phyloP scores from a whole-genome alignment of 2,797 vertebrate species.

The Lycodopsis pacificus region DNA sequence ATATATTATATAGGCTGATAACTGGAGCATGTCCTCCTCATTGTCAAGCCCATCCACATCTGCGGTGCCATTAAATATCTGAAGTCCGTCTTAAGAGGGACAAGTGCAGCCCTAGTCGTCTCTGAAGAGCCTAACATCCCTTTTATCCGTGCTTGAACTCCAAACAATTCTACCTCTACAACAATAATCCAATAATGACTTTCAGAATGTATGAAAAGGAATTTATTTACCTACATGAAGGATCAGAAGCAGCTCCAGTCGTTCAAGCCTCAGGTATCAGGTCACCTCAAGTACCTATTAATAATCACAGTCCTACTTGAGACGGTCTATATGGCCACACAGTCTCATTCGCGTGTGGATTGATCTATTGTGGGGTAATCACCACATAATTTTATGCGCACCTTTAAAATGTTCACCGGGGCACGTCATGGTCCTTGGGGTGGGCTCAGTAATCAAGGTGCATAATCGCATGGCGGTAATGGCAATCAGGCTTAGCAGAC shows the following conservation, averaged over 20 bases:
- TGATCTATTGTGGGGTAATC: constrained; percentile 87
- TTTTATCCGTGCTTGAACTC: constrained; percentile 82
- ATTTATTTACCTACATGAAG: constrained; percentile 77
- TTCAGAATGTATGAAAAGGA: constrained; percentile 74
- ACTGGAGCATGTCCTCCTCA: constrained; percentile 28
- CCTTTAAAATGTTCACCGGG: constrained; percentile 82
- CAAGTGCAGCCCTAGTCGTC: constrained; percentile 64
- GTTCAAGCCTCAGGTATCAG: constrained; percentile 74
- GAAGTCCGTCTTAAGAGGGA: constrained; percentile 62
- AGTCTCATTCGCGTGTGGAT: constrained; percentile 77
- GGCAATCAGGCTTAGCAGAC: constrained; percentile 88
- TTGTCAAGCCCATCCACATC: constrained; percentile 40
- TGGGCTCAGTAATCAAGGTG: constrained; percentile 88
- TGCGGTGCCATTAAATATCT: constrained; percentile 49
- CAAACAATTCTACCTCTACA: constrained; percentile 81
- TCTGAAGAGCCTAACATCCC: constrained; percentile 71
- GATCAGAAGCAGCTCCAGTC: constrained; percentile 67
- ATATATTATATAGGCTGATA: constrained; percentile 33
- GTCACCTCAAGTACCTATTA: constrained; percentile 87
- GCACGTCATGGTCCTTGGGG: constrained; percentile 83
- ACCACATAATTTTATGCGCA: constrained; percentile 86
- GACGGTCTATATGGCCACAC: constrained; percentile 83
- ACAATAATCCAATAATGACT: constrained; percentile 86
- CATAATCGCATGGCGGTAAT: constrained; percentile 87
- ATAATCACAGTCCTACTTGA: constrained; percentile 89